Evolutionary conservation across 2,797 vertebrate species (phyloP), one percentile per base, ranked within the genome.

Genomic region (Coracias cyanogaster): DNA sequence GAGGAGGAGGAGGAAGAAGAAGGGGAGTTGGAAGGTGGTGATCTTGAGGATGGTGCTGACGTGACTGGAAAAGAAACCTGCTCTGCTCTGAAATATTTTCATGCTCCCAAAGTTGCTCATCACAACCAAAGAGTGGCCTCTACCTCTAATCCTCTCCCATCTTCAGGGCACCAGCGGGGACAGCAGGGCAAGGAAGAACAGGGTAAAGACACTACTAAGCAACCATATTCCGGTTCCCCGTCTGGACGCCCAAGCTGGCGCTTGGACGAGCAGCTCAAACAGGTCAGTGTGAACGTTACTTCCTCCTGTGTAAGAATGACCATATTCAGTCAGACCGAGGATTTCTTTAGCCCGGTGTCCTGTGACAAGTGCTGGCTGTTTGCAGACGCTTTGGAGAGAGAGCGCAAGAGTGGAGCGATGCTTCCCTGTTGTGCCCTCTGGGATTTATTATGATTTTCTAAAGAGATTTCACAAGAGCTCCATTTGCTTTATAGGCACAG

Each of bases 221-320:
- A 96, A 6, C 98, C 97, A 0, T 90, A 97, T n/a, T 95, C 98
- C 18, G 80, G 94, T 5, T 98, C 98, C 2, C 90, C 98, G 1
- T 98, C 98, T 8, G 98, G 98, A 69, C 98, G 98, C 29, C 92
- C 97, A 1, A 98, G 97, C 96, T 99, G 99, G 99, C 97, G 97
- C 89, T 97, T 98, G 73, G 99, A 99, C 0, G 99, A 99, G 74
- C 98, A 98, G 20, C 97, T 98, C 48, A 99, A 98, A 95, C 99
- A 98, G 98, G 99, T 99, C 96, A 97, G 98, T 96, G 76, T 76
- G 48, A 15, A 28, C 12, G 0, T 29, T 15, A 2, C 26, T 61
- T 54, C 39, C 71, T 62, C 24, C 48, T 12, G 12, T 24, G 3
- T 26, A 5, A 83, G 65, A 64, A 39, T 14, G 29, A 3, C 33